Conservation (phyloP, 2,888 invertebrate genomes). For the Ochlodes sylvanus region DNA sequence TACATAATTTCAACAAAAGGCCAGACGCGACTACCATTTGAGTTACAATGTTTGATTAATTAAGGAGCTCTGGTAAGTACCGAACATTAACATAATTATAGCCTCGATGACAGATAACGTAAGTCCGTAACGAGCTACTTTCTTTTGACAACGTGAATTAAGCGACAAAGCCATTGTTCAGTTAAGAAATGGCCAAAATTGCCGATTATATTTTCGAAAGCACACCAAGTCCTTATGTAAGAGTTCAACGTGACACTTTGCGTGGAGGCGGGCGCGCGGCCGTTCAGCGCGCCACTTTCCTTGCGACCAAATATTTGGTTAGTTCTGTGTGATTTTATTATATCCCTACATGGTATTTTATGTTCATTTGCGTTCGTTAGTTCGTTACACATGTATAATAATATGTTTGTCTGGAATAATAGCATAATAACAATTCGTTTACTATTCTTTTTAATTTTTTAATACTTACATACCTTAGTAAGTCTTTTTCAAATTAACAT, state of each 20-base stretch:
- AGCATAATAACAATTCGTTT: too few relatives aligned
- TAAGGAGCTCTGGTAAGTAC: conserved; percentile 26
- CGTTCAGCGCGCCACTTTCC: conserved; percentile 81
- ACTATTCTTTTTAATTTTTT: too few relatives aligned
- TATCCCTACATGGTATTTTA: conserved; percentile 27
- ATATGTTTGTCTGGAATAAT: too few relatives aligned
- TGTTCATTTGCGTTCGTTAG: too few relatives aligned
- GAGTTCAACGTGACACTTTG: conserved; percentile 83
- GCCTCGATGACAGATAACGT: conserved; percentile 49
- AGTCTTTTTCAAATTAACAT: too few relatives aligned
- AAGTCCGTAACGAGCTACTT: conserved; percentile 59
- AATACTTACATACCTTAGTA: too few relatives aligned
- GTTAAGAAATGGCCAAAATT: conserved; percentile 67
- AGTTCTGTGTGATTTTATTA: conserved; percentile 51
- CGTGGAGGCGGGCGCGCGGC: conserved; percentile 59
- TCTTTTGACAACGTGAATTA: conserved; percentile 60
- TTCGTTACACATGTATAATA: too few relatives aligned
- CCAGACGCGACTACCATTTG: conserved; percentile 10
- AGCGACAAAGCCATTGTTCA: conserved; percentile 65
- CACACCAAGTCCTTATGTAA: conserved; percentile 81
- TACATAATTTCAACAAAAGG: conserved; percentile 18
- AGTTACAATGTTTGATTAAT: conserved; percentile 26
- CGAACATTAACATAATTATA: conserved; percentile 33
- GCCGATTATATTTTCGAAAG: conserved; percentile 82
- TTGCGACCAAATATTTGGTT: conserved; percentile 74